Evolutionary conservation across 1,140 invertebrate genomes (phyloP).

Genomic region (Trachelipus rathkii): DNA sequence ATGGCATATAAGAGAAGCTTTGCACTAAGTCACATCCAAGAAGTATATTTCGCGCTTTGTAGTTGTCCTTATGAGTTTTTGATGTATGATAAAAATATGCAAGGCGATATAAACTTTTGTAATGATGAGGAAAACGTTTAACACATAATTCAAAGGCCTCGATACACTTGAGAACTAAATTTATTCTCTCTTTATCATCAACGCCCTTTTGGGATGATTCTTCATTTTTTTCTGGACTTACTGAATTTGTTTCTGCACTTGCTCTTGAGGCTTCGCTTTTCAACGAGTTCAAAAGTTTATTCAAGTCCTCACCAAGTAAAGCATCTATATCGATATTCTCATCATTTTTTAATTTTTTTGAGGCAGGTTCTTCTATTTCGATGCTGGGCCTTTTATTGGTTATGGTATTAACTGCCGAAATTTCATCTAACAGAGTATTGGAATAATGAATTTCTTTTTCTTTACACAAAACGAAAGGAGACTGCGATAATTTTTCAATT

Average conservation of each 20-base stretch:
- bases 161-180: slow-evolving; percentile 58
- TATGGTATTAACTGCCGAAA: neutral
- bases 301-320: slow-evolving; percentile 46
- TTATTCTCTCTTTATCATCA: slow-evolving; percentile 50
- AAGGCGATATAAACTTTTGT: slow-evolving; percentile 84
- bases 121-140: slow-evolving; percentile 80
- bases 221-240: slow-evolving; percentile 36
- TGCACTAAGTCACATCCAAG: slow-evolving; percentile 56
- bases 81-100: slow-evolving; percentile 78
- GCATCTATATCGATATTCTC: too few relatives aligned
- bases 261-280: slow-evolving; percentile 29
- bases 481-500: slow-evolving; percentile 31
- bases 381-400: slow-evolving; percentile 11
- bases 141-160: slow-evolving; percentile 77
- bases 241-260: slow-evolving; percentile 41
- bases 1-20: slow-evolving; percentile 39
- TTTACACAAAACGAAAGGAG: slow-evolving; percentile 31
- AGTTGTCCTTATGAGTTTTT: slow-evolving; percentile 62
- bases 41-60: slow-evolving; percentile 66
- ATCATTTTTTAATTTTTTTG: slow-evolving; percentile 16
- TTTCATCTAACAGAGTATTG: slow-evolving; percentile 12
- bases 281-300: slow-evolving; percentile 42
- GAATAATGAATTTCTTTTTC: slow-evolving; percentile 22
- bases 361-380: slow-evolving; percentile 14
- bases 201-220: slow-evolving; percentile 14